A percentile compares a stretch with the other conserved stretches of the same genome.
These are phyloP conservation scores for Archips xylosteana DNA, from an alignment of 2,888 invertebrate species.

Conservation along the genomic window DNA sequence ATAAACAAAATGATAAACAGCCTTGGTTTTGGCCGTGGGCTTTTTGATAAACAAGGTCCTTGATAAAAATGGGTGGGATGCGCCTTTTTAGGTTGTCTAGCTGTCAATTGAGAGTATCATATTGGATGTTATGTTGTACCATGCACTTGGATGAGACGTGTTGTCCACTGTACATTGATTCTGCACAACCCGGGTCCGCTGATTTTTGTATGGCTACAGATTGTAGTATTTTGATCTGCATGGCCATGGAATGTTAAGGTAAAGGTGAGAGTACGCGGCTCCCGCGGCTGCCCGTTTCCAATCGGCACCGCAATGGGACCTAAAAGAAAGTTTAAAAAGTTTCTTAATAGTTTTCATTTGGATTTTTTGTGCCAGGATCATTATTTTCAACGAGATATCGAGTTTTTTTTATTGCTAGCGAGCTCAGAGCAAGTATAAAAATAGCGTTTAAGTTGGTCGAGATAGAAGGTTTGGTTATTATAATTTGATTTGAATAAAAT, in stretches of 20 bases:
- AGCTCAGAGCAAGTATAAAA: constrained; percentile 1
- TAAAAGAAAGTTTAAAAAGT: constrained; percentile 44
- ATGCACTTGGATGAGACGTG: constrained; percentile 60
- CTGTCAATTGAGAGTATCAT: constrained; percentile 69
- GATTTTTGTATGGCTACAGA: constrained; percentile 68
- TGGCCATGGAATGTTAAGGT: constrained; percentile 77
- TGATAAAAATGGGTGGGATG: constrained; percentile 27
- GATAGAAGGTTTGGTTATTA: constrained; percentile 33
- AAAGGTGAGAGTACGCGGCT: constrained; percentile 55
- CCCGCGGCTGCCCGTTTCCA: constrained; percentile 55
- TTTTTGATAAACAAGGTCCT: constrained; percentile 10
- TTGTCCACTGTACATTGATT: constrained; percentile 76
- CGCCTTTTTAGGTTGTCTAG: constrained; percentile 27
- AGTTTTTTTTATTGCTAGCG: constrained; percentile 44
- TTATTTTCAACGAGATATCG: constrained; percentile 35
- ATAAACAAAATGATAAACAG: constrained; percentile 44
- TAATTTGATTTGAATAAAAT: constrained; percentile 25
- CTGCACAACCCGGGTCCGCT: constrained; percentile 76
- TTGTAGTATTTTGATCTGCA: constrained; percentile 75
- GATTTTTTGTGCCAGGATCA: constrained; percentile 42
- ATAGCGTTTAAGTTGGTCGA: constrained; percentile 21
- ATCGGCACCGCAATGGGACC: constrained; percentile 62
- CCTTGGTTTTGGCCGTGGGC: constrained; percentile 25
- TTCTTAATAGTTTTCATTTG: constrained; percentile 44
- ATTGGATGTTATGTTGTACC: constrained; percentile 55